Evolutionary conservation across 2,113 vertebrate genomes (phyloP), one percentile per base, ranked within the genome.

Genomic region (Bungarus multicinctus): DNA sequence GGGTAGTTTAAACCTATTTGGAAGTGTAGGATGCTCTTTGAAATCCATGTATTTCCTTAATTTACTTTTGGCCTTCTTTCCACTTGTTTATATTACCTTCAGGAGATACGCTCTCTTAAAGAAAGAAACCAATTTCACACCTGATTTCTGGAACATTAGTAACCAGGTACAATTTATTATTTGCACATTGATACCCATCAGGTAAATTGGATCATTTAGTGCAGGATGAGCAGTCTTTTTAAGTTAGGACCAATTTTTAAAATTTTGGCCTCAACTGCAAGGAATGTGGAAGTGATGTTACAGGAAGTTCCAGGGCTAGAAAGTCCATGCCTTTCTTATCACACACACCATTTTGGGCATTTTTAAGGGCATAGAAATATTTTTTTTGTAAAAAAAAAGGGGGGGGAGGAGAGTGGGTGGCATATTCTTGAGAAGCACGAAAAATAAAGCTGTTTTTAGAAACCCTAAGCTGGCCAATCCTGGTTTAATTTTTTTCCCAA

Each of bases 31-130:
- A 57, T 1, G 25, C 10, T 88, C 5, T 86, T 39, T 39, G 69
- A 39, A 81, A 81, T 52, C 86, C 86, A 52, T 1, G 89, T 94
- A 85, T n/a, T 30, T 74, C 74, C 12, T 69, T 93, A 1, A 91
- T 95, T 94, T 94, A 87, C 87, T 94, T 91, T 94, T 87, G 5
- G 64, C 91, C 43, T 94, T 88, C 47, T 64, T 94, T 92, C 18
- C 9, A 45, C 25, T 27, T 91, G 6, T 69, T 14, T 69, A 64
- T 54, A 53, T 93, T 55, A 89, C 43, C 94, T 96, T 39, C 95
- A 98, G 98, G 94, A 98, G 97, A 95, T 97, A 97, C 16, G 95
- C 98, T 39, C 91, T 97, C 74, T 96, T 95, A 54, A 93, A 95
- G 93, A 97, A 96, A 95, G 96, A 96, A 94, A 97, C 97, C 47